A percentile compares a stretch with the other conserved stretches of the same genome.
These are phyloP conservation scores for Cosmorhoe ocellata DNA, from an alignment of 2,888 invertebrate species.

Conservation along the genomic window DNA sequence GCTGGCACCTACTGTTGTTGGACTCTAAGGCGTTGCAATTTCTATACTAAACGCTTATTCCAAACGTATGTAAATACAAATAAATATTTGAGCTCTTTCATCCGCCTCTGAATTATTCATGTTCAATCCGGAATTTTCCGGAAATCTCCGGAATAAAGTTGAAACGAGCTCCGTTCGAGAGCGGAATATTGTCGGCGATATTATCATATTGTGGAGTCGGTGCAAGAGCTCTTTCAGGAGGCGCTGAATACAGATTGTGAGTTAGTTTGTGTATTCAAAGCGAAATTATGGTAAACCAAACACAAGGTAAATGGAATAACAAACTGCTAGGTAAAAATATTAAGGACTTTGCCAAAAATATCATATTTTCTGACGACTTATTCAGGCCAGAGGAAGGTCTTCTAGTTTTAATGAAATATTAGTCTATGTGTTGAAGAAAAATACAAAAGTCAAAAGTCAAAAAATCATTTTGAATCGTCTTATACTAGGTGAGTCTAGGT, in stretches of 20 bases:
- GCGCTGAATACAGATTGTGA: conserved; percentile 33
- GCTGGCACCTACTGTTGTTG: too few species aligned
- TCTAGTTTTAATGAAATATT: too few species aligned
- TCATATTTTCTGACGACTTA: too few species aligned
- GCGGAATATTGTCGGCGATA: conserved; percentile 18
- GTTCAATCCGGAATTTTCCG: conserved; percentile 16
- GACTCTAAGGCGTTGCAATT: background rate
- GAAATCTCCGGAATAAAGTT: conserved; percentile 21
- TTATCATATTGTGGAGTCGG: conserved; percentile 30
- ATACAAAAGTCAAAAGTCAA: too few species aligned
- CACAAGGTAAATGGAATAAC: background rate
- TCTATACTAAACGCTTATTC: conserved; percentile 18
- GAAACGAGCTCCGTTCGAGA: conserved; percentile 9
- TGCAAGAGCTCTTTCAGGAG: conserved; percentile 19
- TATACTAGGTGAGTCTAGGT: too few species aligned
- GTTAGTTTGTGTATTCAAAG: conserved; percentile 24
- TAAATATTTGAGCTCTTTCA: conserved; percentile 26
- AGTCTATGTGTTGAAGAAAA: too few species aligned
- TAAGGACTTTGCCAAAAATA: background rate
- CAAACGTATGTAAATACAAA: conserved; percentile 27
- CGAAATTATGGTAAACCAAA: conserved; percentile 10
- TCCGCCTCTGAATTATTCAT: conserved; percentile 25
- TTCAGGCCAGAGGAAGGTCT: too few species aligned
- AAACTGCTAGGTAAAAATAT: background rate
- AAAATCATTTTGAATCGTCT: too few species aligned